Evolutionary conservation across 2,797 vertebrate genomes (phyloP), one percentile per base, ranked within the genome.

Genomic region (Ataeniobius toweri): DNA sequence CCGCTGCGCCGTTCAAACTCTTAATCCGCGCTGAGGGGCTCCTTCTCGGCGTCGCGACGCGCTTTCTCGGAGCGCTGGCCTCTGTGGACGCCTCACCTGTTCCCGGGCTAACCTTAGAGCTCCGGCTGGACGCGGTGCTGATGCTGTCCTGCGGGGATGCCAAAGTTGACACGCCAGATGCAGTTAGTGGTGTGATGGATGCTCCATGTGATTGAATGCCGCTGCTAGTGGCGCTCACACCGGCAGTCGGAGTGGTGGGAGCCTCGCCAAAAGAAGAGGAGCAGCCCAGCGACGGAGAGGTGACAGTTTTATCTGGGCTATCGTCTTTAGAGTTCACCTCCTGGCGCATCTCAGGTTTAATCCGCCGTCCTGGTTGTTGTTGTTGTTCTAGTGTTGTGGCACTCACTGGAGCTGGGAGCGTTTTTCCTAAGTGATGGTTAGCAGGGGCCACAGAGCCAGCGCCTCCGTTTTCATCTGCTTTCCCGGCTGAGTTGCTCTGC

Each of bases 351-450:
- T 91, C 91, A 55, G 91, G 89, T 93, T 94, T 93, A 87, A 91
- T 89, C 13, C 90, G 88, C 85, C 90, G 95, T 92, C 92, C 94
- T 16, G 67, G 67, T 86, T 89, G 92, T 91, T 89, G 92, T 85
- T 94, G 94, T 94, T 96, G 96, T 90, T 94, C 91, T 72, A 86
- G 85, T 93, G 93, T 92, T 93, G 94, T 94, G 91, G 92, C 94
- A 88, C 89, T 94, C 93, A 90, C 89, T 88, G 92, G 93, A 93
- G 93, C 94, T 94, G 93, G 87, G 87, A 95, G 92, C 90, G 93
- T 88, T 94, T 94, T 95, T 78, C 93, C 94, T 82, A 93, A 92
- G 94, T 95, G 95, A 91, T 95, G 94, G 86, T 95, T 96, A 80
- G 91, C 94, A 80, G 88, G 90, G 89, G 91, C 83, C 87, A 92